Conservation (phyloP, 2,888 invertebrate species). For the Parascotia fuliginaria region DNA sequence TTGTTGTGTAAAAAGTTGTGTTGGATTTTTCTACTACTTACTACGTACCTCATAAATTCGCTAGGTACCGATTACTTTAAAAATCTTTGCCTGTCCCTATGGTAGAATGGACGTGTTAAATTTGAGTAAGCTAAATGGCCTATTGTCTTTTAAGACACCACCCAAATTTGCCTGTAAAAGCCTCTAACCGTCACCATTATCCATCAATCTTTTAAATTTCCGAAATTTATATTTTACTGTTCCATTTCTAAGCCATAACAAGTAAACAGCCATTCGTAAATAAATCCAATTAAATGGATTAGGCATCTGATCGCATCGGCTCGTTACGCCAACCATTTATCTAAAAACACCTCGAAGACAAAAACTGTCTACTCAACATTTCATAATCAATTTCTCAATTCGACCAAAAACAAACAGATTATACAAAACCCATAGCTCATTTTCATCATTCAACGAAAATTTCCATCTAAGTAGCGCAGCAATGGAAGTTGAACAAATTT, state of each 20-base stretch:
- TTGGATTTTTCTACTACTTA: no score
- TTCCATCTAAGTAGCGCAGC: conserved; percentile 38
- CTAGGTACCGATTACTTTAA: no score
- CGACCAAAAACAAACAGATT: conserved; percentile 17
- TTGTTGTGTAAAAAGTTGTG: no score
- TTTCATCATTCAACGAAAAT: conserved; percentile 12
- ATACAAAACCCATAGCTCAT: conserved; percentile 18
- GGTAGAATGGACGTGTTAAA: no score
- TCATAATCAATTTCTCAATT: conserved; percentile 69
- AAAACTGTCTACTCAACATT: conserved; percentile 74
- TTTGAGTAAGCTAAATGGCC: no score
- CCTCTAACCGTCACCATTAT: no score
- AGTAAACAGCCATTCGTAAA: conserved; percentile 25
- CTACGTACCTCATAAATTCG: no score
- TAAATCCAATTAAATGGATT: conserved; percentile 40
- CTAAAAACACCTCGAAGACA: conserved; percentile 57
- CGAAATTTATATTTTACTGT: not conserved
- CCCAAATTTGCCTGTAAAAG: no score
- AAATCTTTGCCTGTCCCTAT: no score
- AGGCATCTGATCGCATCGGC: conserved; percentile 28
- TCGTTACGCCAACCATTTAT: conserved; percentile 53
- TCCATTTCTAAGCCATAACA: not conserved
- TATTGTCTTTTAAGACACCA: no score
- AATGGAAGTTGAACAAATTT: conserved; percentile 39
- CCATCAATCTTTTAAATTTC: no score